These are phyloP conservation scores for Tetanocera ferruginea DNA, from an alignment of 2,888 invertebrate genomes.

Conservation along the genomic window DNA sequence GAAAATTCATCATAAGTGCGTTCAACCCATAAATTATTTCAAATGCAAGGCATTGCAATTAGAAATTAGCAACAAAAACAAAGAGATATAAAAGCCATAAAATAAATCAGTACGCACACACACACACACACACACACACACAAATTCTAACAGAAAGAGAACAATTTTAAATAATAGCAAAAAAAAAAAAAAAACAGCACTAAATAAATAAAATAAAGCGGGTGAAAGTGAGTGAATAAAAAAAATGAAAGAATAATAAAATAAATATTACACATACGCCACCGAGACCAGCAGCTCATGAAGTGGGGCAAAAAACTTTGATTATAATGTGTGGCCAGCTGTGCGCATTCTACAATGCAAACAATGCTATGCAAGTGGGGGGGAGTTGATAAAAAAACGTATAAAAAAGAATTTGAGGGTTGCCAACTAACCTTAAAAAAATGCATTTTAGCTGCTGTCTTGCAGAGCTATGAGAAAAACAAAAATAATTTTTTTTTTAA, in stretches of 20 bases:
- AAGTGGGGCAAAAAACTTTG: background rate
- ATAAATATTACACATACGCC: constrained; percentile 12
- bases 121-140: background rate
- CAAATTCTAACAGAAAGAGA: background rate
- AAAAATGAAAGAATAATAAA: background rate
- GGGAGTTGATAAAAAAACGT: background rate
- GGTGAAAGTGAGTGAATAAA: background rate
- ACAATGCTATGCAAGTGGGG: background rate
- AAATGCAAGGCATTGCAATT: constrained; percentile 22
- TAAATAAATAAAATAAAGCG: background rate
- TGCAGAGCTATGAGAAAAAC: no score
- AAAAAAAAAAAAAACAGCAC: background rate
- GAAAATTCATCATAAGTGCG: constrained; percentile 4
- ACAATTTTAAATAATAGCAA: background rate
- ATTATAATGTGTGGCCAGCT: no score
- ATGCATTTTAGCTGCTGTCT: no score
- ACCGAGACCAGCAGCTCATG: background rate
- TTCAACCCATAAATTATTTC: constrained; percentile 24
- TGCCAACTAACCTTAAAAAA: no score
- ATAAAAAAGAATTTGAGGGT: background rate
- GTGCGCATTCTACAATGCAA: background rate
- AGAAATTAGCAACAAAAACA: constrained; percentile 16
- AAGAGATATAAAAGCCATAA: background rate
- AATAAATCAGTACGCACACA: background rate
- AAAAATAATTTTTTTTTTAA: no score